Evolutionary conservation across 2,888 invertebrate genomes (phyloP).

Genomic region (Nineta flava): DNA sequence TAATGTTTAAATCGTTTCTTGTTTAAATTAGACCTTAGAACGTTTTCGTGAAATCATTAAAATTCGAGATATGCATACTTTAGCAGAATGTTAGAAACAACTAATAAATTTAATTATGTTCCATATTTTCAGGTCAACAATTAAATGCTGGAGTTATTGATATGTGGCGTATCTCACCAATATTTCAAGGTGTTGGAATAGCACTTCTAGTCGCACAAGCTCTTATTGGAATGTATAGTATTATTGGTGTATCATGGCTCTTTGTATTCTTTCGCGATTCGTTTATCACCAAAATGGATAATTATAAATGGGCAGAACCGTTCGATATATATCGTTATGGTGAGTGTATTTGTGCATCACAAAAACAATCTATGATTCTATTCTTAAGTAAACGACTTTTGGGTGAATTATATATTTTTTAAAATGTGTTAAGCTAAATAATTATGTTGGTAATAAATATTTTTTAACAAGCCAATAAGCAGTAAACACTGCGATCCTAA

Average conservation of each 20-base stretch:
- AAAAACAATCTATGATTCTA: neutral
- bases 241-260: constrained; percentile 82
- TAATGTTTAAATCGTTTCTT: too few relatives aligned
- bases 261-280: constrained; percentile 78
- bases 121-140: constrained; percentile 60
- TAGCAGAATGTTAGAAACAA: neutral
- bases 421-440: too few relatives aligned
- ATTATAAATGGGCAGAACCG: constrained; percentile 68
- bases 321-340: constrained; percentile 44
- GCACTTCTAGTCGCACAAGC: constrained; percentile 65
- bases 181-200: constrained; percentile 81
- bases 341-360: too few relatives aligned
- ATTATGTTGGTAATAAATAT: too few relatives aligned
- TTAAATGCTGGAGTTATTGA: constrained; percentile 72
- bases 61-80: too few relatives aligned
- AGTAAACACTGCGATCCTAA: too few relatives aligned
- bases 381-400: neutral
- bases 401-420: constrained; percentile 13
- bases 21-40: too few relatives aligned
- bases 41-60: too few relatives aligned
- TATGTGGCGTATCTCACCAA: constrained; percentile 87
- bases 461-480: too few relatives aligned
- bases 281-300: constrained; percentile 63
- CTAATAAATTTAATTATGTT: too few relatives aligned
- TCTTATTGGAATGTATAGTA: constrained; percentile 71